A percentile compares a stretch with the other conserved stretches of the same genome.
phyloP scores from a whole-genome alignment of 1,140 invertebrate genomes.

The Parasteatoda tepidariorum region DNA sequence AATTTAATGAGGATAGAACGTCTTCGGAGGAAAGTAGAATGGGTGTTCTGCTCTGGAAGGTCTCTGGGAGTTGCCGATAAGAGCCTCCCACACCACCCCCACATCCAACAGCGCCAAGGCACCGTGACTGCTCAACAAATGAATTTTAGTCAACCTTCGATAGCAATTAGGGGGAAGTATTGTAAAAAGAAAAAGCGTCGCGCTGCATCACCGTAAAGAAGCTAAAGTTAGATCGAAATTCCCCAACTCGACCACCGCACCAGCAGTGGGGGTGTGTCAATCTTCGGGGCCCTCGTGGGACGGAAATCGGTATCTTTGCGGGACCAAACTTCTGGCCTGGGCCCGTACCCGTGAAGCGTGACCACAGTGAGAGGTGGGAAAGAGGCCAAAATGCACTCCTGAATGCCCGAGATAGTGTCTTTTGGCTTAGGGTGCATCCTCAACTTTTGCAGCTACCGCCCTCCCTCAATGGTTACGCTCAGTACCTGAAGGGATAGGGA shows the following conservation, averaged over 20 bases:
- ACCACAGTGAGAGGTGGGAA: conserved; percentile 43
- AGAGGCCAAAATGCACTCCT: conserved; percentile 43
- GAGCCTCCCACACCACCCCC: conserved; percentile 10
- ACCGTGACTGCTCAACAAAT: conserved; percentile 59
- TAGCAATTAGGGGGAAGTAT: conserved; percentile 54
- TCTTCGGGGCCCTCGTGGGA: conserved; percentile 34
- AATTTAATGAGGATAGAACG: conserved; percentile 52
- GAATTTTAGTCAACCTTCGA: conserved; percentile 57
- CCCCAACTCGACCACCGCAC: conserved; percentile 21
- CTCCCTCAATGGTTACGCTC: background rate
- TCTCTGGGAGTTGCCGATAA: conserved; percentile 51
- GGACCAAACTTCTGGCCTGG: conserved; percentile 55
- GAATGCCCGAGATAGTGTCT: conserved; percentile 51
- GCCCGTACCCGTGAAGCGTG: conserved; percentile 50
- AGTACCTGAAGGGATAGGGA: conserved; percentile 38
- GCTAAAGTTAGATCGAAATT: conserved; percentile 51
- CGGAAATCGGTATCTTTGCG: conserved; percentile 50
- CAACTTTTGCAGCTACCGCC: conserved; percentile 1
- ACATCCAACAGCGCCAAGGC: conserved; percentile 23
- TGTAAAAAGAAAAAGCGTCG: conserved; percentile 50
- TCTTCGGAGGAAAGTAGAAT: conserved; percentile 42
- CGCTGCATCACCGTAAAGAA: conserved; percentile 37
- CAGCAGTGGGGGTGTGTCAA: conserved; percentile 48
- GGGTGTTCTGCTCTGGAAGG: conserved; percentile 14
- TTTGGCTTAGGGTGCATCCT: conserved; percentile 14